Evolutionary conservation across 2,113 vertebrate genomes (phyloP).

Genomic region (Acinonyx jubatus): DNA sequence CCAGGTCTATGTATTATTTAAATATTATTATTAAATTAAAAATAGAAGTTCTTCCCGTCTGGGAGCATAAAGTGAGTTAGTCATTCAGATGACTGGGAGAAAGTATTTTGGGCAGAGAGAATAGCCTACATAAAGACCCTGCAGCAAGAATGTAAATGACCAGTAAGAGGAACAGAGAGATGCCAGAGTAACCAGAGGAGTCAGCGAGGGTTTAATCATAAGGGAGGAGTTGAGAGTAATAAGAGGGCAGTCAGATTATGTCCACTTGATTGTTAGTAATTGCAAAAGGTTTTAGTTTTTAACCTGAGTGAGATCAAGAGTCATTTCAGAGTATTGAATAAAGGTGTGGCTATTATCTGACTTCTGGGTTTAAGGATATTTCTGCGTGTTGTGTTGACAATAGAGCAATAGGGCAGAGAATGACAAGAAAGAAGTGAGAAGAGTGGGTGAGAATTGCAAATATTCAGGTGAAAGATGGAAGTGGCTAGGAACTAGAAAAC

Average conservation of each 20-base stretch:
- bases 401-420: neutral
- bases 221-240: neutral
- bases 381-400: rapidly evolving
- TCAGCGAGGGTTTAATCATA: neutral
- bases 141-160: neutral
- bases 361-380: neutral
- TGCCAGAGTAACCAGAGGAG: too few relatives aligned
- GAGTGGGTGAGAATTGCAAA: neutral
- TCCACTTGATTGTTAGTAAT: neutral
- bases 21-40: neutral
- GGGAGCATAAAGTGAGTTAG: neutral
- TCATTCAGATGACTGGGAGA: neutral
- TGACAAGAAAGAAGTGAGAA: neutral
- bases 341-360: neutral
- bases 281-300: neutral
- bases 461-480: neutral
- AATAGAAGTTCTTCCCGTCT: neutral
- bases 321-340: neutral
- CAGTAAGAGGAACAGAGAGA: neutral
- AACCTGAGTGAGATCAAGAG: rapidly evolving
- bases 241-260: neutral
- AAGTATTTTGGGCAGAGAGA: neutral
- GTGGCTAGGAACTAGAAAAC: neutral
- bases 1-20: neutral
- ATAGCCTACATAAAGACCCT: neutral